Conservation (phyloP, 2,797 vertebrate genomes). For the Chaetophractus vellerosus region DNA sequence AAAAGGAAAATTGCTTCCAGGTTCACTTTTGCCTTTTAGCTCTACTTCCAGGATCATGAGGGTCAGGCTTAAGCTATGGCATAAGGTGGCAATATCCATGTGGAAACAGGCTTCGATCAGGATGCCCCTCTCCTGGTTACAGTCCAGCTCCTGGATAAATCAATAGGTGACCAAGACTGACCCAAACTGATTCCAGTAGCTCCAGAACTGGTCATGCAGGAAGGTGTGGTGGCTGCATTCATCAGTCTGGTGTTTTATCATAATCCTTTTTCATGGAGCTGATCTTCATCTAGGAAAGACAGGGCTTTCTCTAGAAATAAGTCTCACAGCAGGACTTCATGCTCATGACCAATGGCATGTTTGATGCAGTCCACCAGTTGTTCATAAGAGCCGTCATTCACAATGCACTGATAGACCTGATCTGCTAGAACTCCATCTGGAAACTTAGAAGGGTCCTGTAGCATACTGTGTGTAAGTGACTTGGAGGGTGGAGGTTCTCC, state of each 20-base stretch:
- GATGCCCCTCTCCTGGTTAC: constrained; percentile 97
- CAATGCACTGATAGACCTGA: too few relatives aligned
- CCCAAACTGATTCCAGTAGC: constrained; percentile 99
- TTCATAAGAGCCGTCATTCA: too few relatives aligned
- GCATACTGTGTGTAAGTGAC: too few relatives aligned
- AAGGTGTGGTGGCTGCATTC: constrained; percentile 97
- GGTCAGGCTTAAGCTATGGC: constrained; percentile 87
- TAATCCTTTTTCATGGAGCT: constrained; percentile 98
- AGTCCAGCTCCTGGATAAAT: constrained; percentile 97
- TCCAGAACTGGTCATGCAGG: constrained; percentile 99
- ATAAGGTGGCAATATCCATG: constrained; percentile 95
- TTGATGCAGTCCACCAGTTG: too few relatives aligned
- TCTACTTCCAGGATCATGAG: constrained; percentile 82
- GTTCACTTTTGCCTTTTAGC: constrained; percentile 89
- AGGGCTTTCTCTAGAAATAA: constrained; percentile 95
- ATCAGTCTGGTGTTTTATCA: constrained; percentile 99
- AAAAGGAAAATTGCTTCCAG: constrained; percentile 95
- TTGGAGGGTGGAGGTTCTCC: too few relatives aligned
- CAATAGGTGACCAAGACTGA: constrained; percentile 99
- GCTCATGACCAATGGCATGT: constrained; percentile 96
- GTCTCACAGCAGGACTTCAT: constrained; percentile 96
- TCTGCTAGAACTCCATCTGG: too few relatives aligned
- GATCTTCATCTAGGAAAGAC: constrained; percentile 98
- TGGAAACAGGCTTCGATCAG: constrained; percentile 98
- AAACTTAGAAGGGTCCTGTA: too few relatives aligned